Evolutionary conservation across 1,140 invertebrate species (phyloP), one percentile per base, ranked within the genome.

Genomic region (Drosophila sturtevanti): DNA sequence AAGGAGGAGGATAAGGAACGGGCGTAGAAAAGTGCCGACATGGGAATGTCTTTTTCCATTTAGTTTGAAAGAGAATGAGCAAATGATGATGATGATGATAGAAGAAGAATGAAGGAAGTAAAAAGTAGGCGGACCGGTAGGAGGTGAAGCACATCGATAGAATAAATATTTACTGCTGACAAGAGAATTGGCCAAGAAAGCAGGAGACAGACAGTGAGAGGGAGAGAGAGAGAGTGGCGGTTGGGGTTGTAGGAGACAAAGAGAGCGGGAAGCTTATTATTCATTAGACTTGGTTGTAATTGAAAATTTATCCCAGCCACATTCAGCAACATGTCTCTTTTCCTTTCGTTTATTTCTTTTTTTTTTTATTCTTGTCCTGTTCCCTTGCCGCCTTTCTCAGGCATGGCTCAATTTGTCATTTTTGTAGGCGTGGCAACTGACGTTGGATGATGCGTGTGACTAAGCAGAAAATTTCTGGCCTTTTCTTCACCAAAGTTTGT

Each of bases 361-460:
- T 44, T 38, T 11, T 63, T 14, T 41, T 14, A 70, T 52, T 41
- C 61, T 14, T 41, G n/a, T n/a, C n/a, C n/a, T n/a, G n/a, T n/a
- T 6, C 27, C 0, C 27, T 31, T 24, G 22, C 22, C 22, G 0
- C 22, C 22, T 24, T 64, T 35, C 31, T 34, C 35, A 58, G 55
- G 31, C 44, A 78, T 78, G 58, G 54, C 67, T 89, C 72, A 77
- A 87, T 87, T 82, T 87, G 81, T 85, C 81, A 85, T 9, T 12
- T 6, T 11, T n/a, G 34, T 60, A 48, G 38, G 54, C n/a, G 51
- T 72, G 75, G 68, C 63, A 56, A 63, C 67, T 65, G 41, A 21
- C 16, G 81, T 81, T 79, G 61, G 71, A 81, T 87, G 82, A 79
- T 82, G 79, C 84, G 79, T 77, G 79, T 73, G 84, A 79, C 79